Percentiles rank a stretch among this genome's conserved stretches.
Conservation (phyloP, 2,888 invertebrate genomes). For the Dascillus cervinus region DNA sequence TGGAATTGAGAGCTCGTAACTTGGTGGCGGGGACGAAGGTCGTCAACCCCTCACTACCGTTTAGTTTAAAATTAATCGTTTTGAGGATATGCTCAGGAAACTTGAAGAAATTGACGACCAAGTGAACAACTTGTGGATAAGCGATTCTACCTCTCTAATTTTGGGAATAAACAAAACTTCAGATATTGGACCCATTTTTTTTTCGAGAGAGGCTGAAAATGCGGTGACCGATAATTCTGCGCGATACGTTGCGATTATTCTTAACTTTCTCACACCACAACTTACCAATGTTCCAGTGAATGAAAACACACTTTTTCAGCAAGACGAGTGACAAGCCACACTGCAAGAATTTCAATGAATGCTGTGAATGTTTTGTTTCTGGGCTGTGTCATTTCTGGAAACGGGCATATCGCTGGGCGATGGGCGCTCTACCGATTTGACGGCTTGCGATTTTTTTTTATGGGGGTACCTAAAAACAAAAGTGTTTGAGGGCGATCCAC, state of each 20-base stretch:
- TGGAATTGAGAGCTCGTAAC: too few relatives aligned
- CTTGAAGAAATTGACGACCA: slow-evolving; percentile 14
- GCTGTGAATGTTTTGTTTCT: not conserved
- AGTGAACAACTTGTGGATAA: slow-evolving; percentile 10
- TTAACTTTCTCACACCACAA: slow-evolving; percentile 10
- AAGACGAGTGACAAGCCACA: slow-evolving; percentile 7
- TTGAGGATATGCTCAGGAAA: slow-evolving; percentile 11
- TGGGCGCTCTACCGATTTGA: too few relatives aligned
- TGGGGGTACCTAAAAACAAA: not conserved
- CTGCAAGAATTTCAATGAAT: not conserved
- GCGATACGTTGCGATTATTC: too few relatives aligned
- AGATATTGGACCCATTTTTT: slow-evolving; percentile 12
- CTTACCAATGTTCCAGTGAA: slow-evolving; percentile 11
- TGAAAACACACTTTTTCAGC: slow-evolving; percentile 9
- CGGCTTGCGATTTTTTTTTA: not conserved
- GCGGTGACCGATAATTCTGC: too few relatives aligned
- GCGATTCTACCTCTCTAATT: slow-evolving; percentile 12
- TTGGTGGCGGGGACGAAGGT: too few relatives aligned
- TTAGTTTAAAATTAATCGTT: too few relatives aligned
- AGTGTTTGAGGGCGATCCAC: not conserved
- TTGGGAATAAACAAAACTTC: slow-evolving; percentile 12
- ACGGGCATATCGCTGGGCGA: not conserved
- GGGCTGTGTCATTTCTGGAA: not conserved
- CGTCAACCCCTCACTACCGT: too few relatives aligned
- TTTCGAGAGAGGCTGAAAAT: too few relatives aligned